phyloP scores from a whole-genome alignment of 2,888 invertebrate genomes.

The Penaeus monodon region DNA sequence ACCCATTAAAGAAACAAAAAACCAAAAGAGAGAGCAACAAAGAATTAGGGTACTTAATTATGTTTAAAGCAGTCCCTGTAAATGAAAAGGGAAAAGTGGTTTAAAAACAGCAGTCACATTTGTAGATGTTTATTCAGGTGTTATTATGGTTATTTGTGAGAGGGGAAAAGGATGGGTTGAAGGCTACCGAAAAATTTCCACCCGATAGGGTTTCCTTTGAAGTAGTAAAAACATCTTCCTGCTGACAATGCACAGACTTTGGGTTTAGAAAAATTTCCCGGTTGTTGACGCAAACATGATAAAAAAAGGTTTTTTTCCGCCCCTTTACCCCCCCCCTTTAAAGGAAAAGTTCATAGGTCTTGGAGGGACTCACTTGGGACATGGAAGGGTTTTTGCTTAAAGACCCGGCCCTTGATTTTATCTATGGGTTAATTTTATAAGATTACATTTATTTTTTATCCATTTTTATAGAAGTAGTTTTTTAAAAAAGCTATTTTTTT shows the following conservation, averaged over 20 bases:
- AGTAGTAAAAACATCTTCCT: background rate
- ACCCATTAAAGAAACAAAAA: conserved; percentile 9
- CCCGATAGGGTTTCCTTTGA: conserved; percentile 9
- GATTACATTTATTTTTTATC: too few species aligned
- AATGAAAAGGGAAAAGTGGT: conserved; percentile 3
- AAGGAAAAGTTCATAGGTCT: too few species aligned
- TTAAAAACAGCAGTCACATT: conserved; percentile 35
- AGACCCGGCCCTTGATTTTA: too few species aligned
- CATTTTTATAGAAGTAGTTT: too few species aligned
- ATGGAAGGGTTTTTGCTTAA: too few species aligned
- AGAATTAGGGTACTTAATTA: conserved; percentile 32
- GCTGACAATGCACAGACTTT: conserved; percentile 25
- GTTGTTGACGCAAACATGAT: conserved; percentile 8
- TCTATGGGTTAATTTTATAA: too few species aligned
- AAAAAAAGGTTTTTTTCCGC: conserved; percentile 34
- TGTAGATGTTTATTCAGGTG: conserved; percentile 27
- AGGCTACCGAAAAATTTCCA: conserved; percentile 14
- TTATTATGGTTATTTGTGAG: conserved; percentile 26
- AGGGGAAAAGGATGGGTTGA: conserved; percentile 19
- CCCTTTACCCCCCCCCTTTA: background rate
- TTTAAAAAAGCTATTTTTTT: too few species aligned
- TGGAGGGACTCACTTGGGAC: too few species aligned
- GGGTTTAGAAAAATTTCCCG: conserved; percentile 1
- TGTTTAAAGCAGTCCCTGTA: conserved; percentile 28
- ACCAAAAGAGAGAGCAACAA: conserved; percentile 26